A percentile compares a stretch with the other conserved stretches of the same genome.
These are phyloP conservation scores for Actinopyga echinites DNA, from an alignment of 53 echinoderm and acorn worm species.

Conservation along the genomic window DNA sequence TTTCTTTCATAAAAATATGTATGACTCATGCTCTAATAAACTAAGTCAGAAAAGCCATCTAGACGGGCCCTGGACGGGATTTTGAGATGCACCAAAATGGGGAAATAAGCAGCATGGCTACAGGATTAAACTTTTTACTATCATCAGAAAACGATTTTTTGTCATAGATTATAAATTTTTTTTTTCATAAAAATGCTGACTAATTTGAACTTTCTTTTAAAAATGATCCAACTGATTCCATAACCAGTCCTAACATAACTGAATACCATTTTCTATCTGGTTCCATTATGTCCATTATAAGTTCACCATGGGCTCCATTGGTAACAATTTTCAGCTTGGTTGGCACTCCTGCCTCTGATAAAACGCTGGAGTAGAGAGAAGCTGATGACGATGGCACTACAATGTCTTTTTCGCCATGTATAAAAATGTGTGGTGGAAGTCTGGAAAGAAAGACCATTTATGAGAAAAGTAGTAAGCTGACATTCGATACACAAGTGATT, in stretches of 20 bases:
- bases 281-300: constrained; percentile 73
- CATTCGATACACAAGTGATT: too few species aligned
- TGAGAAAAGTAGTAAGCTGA: too few species aligned
- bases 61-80: too few species aligned
- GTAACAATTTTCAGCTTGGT: constrained; percentile 52
- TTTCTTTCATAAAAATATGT: too few species aligned
- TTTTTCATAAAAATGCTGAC: too few species aligned
- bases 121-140: too few species aligned
- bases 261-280: constrained; percentile 53
- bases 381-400: constrained; percentile 60
- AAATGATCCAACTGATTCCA: constrained; percentile 31
- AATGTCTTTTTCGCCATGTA: constrained; percentile 65
- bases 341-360: constrained; percentile 40
- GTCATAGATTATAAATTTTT: too few species aligned
- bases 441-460: constrained; percentile 16
- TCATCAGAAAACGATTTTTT: too few species aligned
- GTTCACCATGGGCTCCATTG: constrained; percentile 68
- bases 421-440: constrained; percentile 66
- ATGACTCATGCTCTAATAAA: too few species aligned
- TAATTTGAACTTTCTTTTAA: not conserved
- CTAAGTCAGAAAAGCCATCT: too few species aligned
- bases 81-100: too few species aligned
- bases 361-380: constrained; percentile 50
- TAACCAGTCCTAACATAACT: constrained; percentile 48
- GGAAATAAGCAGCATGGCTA: too few species aligned